Percentiles rank a stretch among this genome's conserved stretches.
Evolutionary conservation across 1,140 invertebrate genomes (phyloP).

Genomic region (Macrotrachela quadricornifera): DNA sequence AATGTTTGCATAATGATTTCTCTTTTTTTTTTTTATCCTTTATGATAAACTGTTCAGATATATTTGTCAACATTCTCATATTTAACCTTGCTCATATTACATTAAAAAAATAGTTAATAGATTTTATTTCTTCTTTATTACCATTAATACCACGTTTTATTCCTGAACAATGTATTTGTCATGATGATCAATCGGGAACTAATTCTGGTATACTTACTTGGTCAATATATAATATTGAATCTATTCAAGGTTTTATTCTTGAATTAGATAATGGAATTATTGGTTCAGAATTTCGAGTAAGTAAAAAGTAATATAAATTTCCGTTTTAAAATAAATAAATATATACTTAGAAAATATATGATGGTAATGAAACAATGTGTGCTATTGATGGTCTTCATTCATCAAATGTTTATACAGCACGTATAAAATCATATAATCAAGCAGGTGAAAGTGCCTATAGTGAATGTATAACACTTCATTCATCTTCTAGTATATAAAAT

Average conservation of each 20-base stretch:
- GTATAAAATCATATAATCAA: slow-evolving; percentile 85
- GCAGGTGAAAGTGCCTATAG: slow-evolving; percentile 84
- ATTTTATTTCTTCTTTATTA: not conserved
- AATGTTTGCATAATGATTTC: too few species aligned
- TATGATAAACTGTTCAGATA: too few species aligned
- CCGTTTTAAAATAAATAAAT: too few species aligned
- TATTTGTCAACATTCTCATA: too few species aligned
- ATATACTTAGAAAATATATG: slow-evolving; percentile 59
- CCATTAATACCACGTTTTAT: not conserved
- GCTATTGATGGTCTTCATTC: slow-evolving; percentile 90
- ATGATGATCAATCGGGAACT: not conserved
- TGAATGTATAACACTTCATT: slow-evolving; percentile 78
- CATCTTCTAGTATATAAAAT: slow-evolving; percentile 59
- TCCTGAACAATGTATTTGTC: not conserved
- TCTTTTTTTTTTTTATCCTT: too few species aligned
- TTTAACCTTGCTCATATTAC: too few species aligned
- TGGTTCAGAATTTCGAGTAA: slow-evolving; percentile 13
- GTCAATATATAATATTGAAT: not conserved
- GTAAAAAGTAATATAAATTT: too few species aligned
- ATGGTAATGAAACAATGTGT: slow-evolving; percentile 86
- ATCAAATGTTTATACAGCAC: slow-evolving; percentile 76
- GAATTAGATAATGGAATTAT: slow-evolving; percentile 4
- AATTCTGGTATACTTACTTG: not conserved
- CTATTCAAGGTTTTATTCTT: not conserved
- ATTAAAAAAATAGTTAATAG: too few species aligned